These are phyloP conservation scores for Scaptomyza cyrtandrae DNA, from an alignment of 2,888 invertebrate species.

Conservation along the genomic window DNA sequence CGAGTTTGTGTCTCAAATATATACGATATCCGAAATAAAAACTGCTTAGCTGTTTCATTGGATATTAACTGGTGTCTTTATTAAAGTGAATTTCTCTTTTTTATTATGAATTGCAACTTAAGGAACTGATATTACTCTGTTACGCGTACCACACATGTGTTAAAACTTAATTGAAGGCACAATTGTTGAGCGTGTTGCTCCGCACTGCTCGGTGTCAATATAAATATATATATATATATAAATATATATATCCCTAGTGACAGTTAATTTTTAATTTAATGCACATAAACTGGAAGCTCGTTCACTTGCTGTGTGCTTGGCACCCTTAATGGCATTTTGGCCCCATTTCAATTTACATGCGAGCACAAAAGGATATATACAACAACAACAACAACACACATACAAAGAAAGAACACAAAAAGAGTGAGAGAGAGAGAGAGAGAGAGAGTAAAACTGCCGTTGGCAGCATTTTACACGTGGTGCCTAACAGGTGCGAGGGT, in stretches of 20 bases:
- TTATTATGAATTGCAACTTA: background rate
- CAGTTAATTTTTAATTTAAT: constrained; percentile 78
- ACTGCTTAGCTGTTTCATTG: too few relatives aligned
- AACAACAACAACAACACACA: constrained; percentile 1
- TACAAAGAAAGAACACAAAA: constrained; percentile 8
- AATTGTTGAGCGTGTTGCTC: constrained; percentile 26
- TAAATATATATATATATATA: constrained; percentile 29
- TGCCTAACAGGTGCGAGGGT: constrained; percentile 55
- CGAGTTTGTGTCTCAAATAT: too few relatives aligned
- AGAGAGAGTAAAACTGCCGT: constrained; percentile 51
- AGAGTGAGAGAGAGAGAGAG: background rate
- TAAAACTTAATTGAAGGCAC: constrained; percentile 17
- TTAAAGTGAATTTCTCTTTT: background rate
- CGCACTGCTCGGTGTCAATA: constrained; percentile 12
- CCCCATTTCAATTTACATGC: constrained; percentile 76
- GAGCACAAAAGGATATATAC: constrained; percentile 42
- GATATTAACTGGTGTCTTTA: too few relatives aligned
- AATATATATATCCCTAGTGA: constrained; percentile 60
- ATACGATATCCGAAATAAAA: too few relatives aligned
- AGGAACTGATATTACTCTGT: background rate
- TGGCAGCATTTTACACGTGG: constrained; percentile 67
- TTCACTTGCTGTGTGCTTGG: constrained; percentile 52
- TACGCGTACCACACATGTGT: background rate
- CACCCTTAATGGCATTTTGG: constrained; percentile 71
- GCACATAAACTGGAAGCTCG: constrained; percentile 57